Base-by-base conservation (phyloP, 2,113 vertebrate genomes). In the Rhynchopsitta pachyrhyncha region DNA sequence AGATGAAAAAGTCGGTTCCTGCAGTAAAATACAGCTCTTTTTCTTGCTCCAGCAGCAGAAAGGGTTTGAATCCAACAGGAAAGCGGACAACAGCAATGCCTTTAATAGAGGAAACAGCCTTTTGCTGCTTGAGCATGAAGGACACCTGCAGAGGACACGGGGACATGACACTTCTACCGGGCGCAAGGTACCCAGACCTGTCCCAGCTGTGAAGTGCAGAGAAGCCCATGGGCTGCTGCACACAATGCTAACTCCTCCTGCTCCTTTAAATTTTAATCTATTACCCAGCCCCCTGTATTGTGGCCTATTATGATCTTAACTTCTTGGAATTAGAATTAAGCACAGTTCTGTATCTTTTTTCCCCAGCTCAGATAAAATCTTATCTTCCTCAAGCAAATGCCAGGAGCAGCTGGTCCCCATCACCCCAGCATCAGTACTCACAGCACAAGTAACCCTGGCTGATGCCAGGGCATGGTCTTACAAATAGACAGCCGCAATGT, bases 111-210 rank as follows among this genome's bases (percentile, higher is more conserved):
- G 28, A 44, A 23, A 35, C 16, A 17, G n/a, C 50, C 69, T 81
- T 52, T 44, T 37, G 27, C 11, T 17, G 52, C 60, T 52, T n/a
- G 44, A 60, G 60, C 31, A 3, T 0, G 16, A 10, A 39, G 47
- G 37, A 11, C 37, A 16, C 4, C 29, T 24, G 42, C 42, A 27
- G 24, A 73, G 70, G 42, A 28, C 18, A 1, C 0, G 13, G 49
- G 67, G 28, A 49, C 5, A 3, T 1, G 20, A 3, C 82, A 2
- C 57, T 4, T 27, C 27, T 50, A 13, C 27, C 4, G 7, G 55
- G 20, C 29, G 6, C 0, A 4, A 8, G 9, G 0, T 10, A 14
- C 49, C 35, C 62, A 9, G 35, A 6, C 42, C 0, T 7, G 17
- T 18, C 15, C 46, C 80, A 4, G 9, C 10, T 4, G 49, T 1